Conservation (phyloP, 1,140 invertebrate genomes). For the Ptiloglossa arizonensis region DNA sequence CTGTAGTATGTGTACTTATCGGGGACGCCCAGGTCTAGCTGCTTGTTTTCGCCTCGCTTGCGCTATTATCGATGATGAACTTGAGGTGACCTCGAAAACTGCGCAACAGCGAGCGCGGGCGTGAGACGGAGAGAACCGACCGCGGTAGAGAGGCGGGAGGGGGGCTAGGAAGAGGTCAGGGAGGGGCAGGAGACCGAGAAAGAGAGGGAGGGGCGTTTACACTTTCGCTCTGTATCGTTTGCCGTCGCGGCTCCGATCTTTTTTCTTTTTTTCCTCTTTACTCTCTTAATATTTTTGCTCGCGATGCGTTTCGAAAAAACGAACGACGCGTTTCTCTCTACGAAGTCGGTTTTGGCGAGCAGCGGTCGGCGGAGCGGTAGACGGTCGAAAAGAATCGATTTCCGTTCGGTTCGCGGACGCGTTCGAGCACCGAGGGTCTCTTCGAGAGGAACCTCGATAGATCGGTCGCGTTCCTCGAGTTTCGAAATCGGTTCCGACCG, state of each 20-base stretch:
- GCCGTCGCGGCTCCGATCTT: conserved; percentile 23
- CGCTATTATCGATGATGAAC: conserved; percentile 81
- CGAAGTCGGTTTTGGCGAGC: too few species aligned
- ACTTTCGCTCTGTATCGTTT: conserved; percentile 56
- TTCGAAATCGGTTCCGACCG: too few species aligned
- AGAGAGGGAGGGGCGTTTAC: conserved; percentile 39
- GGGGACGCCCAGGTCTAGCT: conserved; percentile 77
- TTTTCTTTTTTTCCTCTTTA: not conserved
- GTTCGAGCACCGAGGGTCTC: too few species aligned
- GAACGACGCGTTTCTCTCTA: not conserved
- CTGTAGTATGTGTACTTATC: conserved; percentile 73
- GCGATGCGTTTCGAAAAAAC: conserved; percentile 38
- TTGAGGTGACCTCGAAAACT: conserved; percentile 78
- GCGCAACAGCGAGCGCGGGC: conserved; percentile 68
- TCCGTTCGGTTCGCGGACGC: too few species aligned
- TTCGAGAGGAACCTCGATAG: too few species aligned
- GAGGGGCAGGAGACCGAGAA: not conserved
- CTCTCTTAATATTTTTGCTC: not conserved
- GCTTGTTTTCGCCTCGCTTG: conserved; percentile 77
- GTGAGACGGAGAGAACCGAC: conserved; percentile 20
- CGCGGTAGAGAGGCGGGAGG: not conserved
- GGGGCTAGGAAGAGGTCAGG: conserved; percentile 19
- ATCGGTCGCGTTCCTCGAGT: too few species aligned
- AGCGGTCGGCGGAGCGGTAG: too few species aligned
- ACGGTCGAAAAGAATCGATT: too few species aligned